Evolutionary conservation across 1,140 invertebrate genomes (phyloP), one percentile per base, ranked within the genome.

Genomic region (Drosophila equinoxialis): DNA sequence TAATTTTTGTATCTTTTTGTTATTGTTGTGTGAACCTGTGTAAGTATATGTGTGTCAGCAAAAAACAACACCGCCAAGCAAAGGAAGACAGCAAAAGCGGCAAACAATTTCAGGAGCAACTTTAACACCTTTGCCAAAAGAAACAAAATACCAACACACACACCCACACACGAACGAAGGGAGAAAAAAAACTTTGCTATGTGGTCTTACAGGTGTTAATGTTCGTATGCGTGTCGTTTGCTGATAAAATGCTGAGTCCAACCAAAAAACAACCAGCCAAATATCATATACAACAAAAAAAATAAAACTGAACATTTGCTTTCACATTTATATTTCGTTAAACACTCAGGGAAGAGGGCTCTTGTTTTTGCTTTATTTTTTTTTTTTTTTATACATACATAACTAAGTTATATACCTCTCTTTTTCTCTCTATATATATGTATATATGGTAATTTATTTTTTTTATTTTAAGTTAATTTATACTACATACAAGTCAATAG

Each of bases 271-370:
- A 42, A 30, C 41, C 61, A 42, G 60, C 51, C 59, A 66, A 66
- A 63, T 65, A n/a, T 26, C 23, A 54, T 39, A 30, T 20, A 60
- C 30, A 48, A 13, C 14, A 35, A 37, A 54, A 30, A 68, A 41
- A 77, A 67, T 39, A 51, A 62, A 85, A 57, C 68, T 65, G 30
- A 48, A 30, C 39, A 26, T 71, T 87, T 64, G 68, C 59, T 79
- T 85, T 82, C 83, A 85, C 82, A 87, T 87, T 85, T 87, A 85
- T 85, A 86, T 82, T 82, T 77, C 67, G 71, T 86, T 78, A 82
- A 85, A 85, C 81, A 85, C 79, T 86, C 83, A 84, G 68, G 80
- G 55, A 48, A 69, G 60, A 79, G 23, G 74, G 35, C 58, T 42
- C 61, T 62, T 70, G 55, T 73, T 63, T 60, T 41, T 70, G 63